Evolutionary conservation across 2,888 invertebrate species (phyloP).

Genomic region (Agriopis leucophaearia): DNA sequence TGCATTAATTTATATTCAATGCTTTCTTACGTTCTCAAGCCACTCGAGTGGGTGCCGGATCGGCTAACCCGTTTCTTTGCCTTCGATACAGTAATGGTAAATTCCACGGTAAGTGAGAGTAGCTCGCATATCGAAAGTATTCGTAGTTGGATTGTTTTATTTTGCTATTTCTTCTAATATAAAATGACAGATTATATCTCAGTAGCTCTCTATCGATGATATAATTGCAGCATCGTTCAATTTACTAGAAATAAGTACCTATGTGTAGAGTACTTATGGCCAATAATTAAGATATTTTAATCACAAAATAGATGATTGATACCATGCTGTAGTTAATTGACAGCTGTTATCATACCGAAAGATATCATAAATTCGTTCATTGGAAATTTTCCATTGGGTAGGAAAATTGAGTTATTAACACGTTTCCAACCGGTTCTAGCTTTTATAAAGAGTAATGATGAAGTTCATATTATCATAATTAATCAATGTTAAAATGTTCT

Average conservation of each 20-base stretch:
- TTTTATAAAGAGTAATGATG: conserved; percentile 1
- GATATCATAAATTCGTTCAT: conserved; percentile 12
- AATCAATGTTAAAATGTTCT: conserved; percentile 2
- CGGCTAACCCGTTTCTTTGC: conserved; percentile 57
- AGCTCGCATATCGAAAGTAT: conserved; percentile 35
- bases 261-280: not conserved
- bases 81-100: conserved; percentile 58
- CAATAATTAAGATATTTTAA: conserved; percentile 6
- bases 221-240: not conserved
- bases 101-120: conserved; percentile 68
- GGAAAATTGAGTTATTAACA: conserved; percentile 13
- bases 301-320: conserved; percentile 10
- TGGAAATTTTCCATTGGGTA: conserved; percentile 16
- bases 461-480: not conserved
- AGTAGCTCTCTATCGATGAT: too few relatives aligned
- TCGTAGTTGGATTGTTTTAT: conserved; percentile 36
- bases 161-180: not conserved
- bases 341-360: conserved; percentile 6
- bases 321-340: conserved; percentile 13
- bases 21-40: conserved; percentile 39
- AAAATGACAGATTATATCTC: too few relatives aligned
- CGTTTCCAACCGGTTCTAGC: conserved; percentile 2
- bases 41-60: conserved; percentile 55
- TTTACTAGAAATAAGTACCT: not conserved
- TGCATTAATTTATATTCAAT: conserved; percentile 38